These are phyloP conservation scores for Catalaphyllia jardinei DNA, from an alignment of 64 coral and sea anemone genomes.

Conservation along the genomic window DNA sequence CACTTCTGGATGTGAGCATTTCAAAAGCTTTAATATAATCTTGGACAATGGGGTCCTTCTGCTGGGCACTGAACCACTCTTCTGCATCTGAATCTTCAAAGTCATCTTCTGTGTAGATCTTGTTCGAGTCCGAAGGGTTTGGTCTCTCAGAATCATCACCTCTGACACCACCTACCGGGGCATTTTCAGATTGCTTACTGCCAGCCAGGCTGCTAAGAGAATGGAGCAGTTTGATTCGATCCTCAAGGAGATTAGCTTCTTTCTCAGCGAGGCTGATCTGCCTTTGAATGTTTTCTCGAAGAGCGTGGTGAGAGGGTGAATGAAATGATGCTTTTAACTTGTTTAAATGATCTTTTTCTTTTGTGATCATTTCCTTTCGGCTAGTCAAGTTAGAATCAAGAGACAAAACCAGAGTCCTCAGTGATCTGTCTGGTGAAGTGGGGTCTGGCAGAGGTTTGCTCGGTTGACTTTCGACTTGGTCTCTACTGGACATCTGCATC, in stretches of 20 bases:
- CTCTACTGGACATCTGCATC: too few relatives aligned
- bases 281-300: conserved; percentile 6
- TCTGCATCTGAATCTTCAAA: conserved; percentile 66
- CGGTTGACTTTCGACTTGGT: not conserved
- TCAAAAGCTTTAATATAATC: conserved; percentile 95
- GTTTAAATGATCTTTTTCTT: not conserved
- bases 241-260: not conserved
- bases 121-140: not conserved
- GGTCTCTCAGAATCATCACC: not conserved
- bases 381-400: conserved; percentile 9
- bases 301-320: not conserved
- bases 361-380: not conserved
- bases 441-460: not conserved
- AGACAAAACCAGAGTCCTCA: not conserved
- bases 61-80: conserved; percentile 78
- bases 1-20: conserved; percentile 32
- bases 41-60: conserved; percentile 86
- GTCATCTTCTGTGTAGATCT: conserved; percentile 35
- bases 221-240: not conserved
- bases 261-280: not conserved
- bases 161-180: not conserved
- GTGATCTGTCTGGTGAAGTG: not conserved
- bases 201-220: not conserved
- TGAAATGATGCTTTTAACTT: not conserved
- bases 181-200: not conserved